phyloP scores from a whole-genome alignment of 2,888 invertebrate species.

The Sturmia bella region DNA sequence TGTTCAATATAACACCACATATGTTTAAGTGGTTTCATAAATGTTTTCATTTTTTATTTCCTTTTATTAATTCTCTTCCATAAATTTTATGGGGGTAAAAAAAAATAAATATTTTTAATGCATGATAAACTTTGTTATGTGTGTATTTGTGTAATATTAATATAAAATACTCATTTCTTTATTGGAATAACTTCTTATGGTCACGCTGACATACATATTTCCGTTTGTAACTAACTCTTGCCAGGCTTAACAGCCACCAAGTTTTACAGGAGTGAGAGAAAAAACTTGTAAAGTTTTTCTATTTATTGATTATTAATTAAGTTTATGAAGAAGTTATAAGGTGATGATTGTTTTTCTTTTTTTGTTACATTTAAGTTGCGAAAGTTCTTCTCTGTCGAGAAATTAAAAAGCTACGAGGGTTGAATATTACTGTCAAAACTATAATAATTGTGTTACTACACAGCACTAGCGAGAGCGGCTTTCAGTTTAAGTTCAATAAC shows the following conservation, averaged over 20 bases:
- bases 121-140: conserved; percentile 10
- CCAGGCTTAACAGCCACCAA: background rate
- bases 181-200: conserved; percentile 51
- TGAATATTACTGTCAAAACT: no score
- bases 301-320: conserved; percentile 59
- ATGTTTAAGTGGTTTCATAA: conserved; percentile 60
- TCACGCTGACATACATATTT: conserved; percentile 49
- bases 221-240: conserved; percentile 42
- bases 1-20: conserved; percentile 54
- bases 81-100: conserved; percentile 39
- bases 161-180: conserved; percentile 29
- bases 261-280: no score
- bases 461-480: no score
- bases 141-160: conserved; percentile 11
- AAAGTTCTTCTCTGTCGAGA: no score
- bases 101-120: conserved; percentile 46
- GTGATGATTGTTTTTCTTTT: conserved; percentile 22
- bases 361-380: conserved; percentile 4
- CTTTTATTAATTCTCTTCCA: no score
- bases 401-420: no score
- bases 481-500: no score
- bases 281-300: background rate
- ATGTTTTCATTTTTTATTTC: conserved; percentile 5
- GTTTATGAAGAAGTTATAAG: conserved; percentile 35
- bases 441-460: no score